A percentile compares a stretch with the other conserved stretches of the same genome.
Evolutionary conservation across 2,888 invertebrate genomes (phyloP).

Genomic region (Axea sp.): DNA sequence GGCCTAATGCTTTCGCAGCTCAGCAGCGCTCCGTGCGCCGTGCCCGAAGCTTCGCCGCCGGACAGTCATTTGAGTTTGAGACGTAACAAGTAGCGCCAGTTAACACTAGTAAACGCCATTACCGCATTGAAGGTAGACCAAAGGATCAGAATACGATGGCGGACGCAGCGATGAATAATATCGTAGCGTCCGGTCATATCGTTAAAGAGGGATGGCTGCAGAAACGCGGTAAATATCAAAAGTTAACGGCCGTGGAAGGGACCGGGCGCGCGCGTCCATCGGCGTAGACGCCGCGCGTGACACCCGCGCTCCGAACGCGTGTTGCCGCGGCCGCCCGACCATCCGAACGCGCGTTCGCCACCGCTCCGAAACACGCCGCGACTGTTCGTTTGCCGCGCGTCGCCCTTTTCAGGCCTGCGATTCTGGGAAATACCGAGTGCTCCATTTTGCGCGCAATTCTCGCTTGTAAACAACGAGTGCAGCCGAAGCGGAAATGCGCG

Average conservation of each 20-base stretch:
- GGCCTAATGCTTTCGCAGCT: too few species aligned
- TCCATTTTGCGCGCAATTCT: background rate
- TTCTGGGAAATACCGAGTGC: too few species aligned
- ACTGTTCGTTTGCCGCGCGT: too few species aligned
- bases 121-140: constrained; percentile 32
- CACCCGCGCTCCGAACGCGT: too few species aligned
- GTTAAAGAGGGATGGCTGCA: constrained; percentile 97
- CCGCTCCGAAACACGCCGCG: too few species aligned
- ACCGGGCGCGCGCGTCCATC: background rate
- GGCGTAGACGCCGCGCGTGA: too few species aligned
- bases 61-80: constrained; percentile 3
- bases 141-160: constrained; percentile 78
- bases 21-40: background rate
- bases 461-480: background rate
- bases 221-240: constrained; percentile 85
- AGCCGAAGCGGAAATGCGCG: background rate
- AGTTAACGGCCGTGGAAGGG: background rate
- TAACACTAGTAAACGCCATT: constrained; percentile 39
- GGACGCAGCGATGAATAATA: constrained; percentile 80
- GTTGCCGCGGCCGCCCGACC: too few species aligned
- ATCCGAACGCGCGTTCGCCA: too few species aligned
- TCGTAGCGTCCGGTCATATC: constrained; percentile 79
- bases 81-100: constrained; percentile 31
- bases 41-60: background rate
- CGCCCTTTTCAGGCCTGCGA: too few species aligned